Base-by-base conservation (phyloP, 2,797 vertebrate species). In the Anguilla megastoma region DNA sequence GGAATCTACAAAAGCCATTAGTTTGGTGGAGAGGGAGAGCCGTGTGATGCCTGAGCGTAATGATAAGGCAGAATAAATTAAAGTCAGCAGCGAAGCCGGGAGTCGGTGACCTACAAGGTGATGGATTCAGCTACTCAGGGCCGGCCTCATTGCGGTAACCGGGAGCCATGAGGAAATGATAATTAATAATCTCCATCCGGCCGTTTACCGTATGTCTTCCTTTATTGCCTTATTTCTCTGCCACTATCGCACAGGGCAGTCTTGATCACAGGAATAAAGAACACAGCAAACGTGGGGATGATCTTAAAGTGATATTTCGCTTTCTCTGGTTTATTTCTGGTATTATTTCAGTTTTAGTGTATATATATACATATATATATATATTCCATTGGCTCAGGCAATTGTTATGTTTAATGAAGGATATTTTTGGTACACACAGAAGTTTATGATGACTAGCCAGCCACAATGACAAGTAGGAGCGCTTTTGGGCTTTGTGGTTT, bases 101-200 rank as follows among this genome's bases (percentile, higher is more conserved):
- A 69, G 48, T 27, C 36, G 27, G 30, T 88, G 82, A 84, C 87
- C 79, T 60, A 84, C 79, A 84, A 66, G 45, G 82, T 69, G 87
- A 84, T 52, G 36, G 60, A 84, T 84, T 52, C 60, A 50, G 86
- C 52, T 76, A 56, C 86, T 82, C 54, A n/a, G 41, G 36, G 63
- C 45, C 45, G 14, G 82, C 80, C 87, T 85, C 48, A 66, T 50
- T 52, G 87, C 48, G 54, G 41, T 33, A 45, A 58, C 84, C 36
- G 52, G 52, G 84, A 56, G 84, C 66, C 52, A 36, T 76, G 79
- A 12, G 86, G 87, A 92, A 90, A 92, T 89, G 8, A 91, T 93
- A 86, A 91, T 93, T 92, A 91, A 93, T 93, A 93, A 93, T 92
- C 88, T 86, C 56, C 82, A 80, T 88, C 85, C 89, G 91, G 85